Evolutionary conservation across 1,140 invertebrate genomes (phyloP), one percentile per base, ranked within the genome.

Genomic region (Drosophila ohnishii): DNA sequence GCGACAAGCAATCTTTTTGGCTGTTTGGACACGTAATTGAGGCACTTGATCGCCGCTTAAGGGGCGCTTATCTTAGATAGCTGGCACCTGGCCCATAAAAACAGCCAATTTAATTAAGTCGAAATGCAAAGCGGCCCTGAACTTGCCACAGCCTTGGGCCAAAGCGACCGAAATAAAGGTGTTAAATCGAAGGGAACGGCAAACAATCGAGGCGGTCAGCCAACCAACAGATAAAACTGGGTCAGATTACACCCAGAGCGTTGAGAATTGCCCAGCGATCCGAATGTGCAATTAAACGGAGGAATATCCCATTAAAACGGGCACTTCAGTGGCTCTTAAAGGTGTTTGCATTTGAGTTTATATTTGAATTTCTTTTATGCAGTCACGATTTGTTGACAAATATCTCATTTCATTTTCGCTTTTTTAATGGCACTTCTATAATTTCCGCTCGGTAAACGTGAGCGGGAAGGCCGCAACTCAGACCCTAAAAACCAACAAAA

Each of bases 341-440:
- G 44, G 60, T 28, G 48, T 47, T 40, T 37, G 19, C 16, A 14
- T 30, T 78, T 55, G 42, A 67, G 67, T 66, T 70, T 75, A 66
- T 62, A 75, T 71, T 78, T 42, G 25, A 67, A 75, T 67, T 71
- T 75, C 45, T 61, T 70, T 44, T 65, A 55, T 80, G 60, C 61
- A 67, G 81, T 85, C 81, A 85, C 82, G 82, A 84, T 70, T 84
- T 85, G 74, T 78, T 74, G 82, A 85, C 78, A 84, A 69, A 77
- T 72, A 67, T 64, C 59, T 34, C 45, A 70, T 70, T 70, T 70
- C 34, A 22, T 40, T 69, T 58, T 69, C 25, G 34, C 28, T 61
- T 40, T 62, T 51, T 82, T 65, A 65, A 71, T 67, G 58, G 61
- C 61, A 56, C 80, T 84, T 66, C 74, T 79, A 80, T 77, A 72